Evolutionary conservation across 2,113 vertebrate genomes (phyloP).

Genomic region (Platycercus adscitus): DNA sequence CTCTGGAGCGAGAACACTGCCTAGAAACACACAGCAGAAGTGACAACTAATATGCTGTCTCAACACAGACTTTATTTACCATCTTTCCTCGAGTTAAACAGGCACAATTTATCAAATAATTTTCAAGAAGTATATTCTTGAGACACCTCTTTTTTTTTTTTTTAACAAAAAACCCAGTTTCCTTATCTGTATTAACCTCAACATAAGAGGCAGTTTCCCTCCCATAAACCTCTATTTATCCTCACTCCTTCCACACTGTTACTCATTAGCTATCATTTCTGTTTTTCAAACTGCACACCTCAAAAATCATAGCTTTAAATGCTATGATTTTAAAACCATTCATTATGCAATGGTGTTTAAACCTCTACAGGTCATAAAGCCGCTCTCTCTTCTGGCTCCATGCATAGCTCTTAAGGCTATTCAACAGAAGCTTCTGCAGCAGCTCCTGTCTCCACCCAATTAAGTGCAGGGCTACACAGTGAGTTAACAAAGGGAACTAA

Average conservation of each 20-base stretch:
- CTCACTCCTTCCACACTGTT: not conserved
- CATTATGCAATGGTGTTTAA: not conserved
- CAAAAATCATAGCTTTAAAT: not conserved
- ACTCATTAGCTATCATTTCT: not conserved
- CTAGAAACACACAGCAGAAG: not conserved
- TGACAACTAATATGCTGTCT: not conserved
- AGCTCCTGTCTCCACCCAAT: not conserved
- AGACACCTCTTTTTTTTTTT: not conserved
- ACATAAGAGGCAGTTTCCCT: rapidly evolving
- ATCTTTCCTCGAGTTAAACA: not conserved
- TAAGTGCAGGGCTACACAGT: rapidly evolving
- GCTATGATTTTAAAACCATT: not conserved
- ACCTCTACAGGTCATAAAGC: not conserved
- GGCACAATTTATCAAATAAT: not conserved
- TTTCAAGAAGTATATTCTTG: not conserved
- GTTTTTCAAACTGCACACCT: not conserved
- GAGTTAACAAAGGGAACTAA: not conserved
- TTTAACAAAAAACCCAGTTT: not conserved
- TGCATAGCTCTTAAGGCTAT: not conserved
- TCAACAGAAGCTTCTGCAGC: not conserved
- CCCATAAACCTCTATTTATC: not conserved
- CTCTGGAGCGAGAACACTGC: not conserved
- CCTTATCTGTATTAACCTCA: not conserved
- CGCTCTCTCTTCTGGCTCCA: not conserved
- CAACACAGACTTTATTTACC: not conserved